Percentiles rank a stretch among this genome's conserved stretches.
phyloP scores from a whole-genome alignment of 2,113 vertebrate genomes.

The Prunella himalayana region DNA sequence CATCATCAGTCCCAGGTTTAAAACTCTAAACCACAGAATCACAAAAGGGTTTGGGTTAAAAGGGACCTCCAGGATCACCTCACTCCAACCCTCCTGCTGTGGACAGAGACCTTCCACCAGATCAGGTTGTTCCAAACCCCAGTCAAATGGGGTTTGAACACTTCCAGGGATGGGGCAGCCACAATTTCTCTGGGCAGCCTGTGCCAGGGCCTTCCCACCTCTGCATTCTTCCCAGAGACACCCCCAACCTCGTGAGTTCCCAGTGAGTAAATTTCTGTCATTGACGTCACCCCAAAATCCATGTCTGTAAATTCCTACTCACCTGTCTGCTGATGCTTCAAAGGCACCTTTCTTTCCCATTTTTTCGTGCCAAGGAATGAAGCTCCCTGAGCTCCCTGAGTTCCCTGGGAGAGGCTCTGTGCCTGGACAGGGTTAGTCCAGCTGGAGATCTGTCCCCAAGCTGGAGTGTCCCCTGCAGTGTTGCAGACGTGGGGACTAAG shows the following conservation, averaged over 20 bases:
- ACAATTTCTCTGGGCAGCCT: neutral
- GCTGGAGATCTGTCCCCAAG: neutral
- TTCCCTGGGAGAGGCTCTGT: neutral
- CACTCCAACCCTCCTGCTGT: neutral
- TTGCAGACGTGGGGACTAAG: neutral
- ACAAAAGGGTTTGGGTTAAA: neutral
- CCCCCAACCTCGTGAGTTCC: rapidly evolving
- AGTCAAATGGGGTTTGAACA: neutral
- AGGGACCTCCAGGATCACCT: neutral
- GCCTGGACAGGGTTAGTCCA: neutral
- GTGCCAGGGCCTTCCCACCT: neutral
- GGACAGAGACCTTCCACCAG: neutral
- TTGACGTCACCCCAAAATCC: neutral
- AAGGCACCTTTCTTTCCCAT: neutral
- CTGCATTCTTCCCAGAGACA: neutral
- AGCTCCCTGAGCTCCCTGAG: neutral
- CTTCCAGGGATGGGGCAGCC: neutral
- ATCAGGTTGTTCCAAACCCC: neutral
- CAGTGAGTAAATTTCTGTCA: neutral
- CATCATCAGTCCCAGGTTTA: neutral
- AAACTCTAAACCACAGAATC: neutral
- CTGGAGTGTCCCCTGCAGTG: neutral
- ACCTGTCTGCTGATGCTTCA: neutral
- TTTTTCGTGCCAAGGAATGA: neutral
- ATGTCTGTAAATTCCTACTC: neutral